phyloP scores from a whole-genome alignment of 2,113 vertebrate species.

The Lagopus leucura region DNA sequence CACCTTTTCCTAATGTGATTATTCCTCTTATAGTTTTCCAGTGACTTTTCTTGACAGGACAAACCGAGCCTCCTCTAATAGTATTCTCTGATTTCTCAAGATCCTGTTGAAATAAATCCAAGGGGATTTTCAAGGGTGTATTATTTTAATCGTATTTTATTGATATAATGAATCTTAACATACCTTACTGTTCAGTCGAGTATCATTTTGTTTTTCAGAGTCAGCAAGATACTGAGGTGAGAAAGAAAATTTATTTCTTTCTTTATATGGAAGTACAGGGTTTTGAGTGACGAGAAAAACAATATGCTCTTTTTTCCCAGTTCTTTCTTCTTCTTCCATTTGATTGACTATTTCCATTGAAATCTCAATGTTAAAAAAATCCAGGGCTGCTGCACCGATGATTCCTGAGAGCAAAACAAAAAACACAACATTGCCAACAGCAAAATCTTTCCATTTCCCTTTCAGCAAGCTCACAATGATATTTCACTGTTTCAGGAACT shows the following conservation, averaged over 20 bases:
- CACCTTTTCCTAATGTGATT: slow-evolving; percentile 80
- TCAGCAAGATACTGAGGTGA: background rate
- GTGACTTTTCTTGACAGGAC: slow-evolving; percentile 75
- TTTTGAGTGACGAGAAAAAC: slow-evolving; percentile 80
- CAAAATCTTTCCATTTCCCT: background rate
- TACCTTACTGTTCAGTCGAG: slow-evolving; percentile 73
- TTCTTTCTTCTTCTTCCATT: slow-evolving; percentile 79
- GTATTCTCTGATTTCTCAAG: slow-evolving; percentile 59
- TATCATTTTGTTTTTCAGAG: slow-evolving; percentile 19
- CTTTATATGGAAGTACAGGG: slow-evolving; percentile 65
- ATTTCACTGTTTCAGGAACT: background rate
- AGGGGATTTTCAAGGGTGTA: background rate
- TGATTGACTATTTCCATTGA: slow-evolving; percentile 83
- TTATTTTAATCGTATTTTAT: background rate
- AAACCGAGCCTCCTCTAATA: slow-evolving; percentile 32
- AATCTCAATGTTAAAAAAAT: slow-evolving; percentile 85
- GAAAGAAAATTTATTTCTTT: slow-evolving; percentile 48
- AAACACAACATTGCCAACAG: background rate
- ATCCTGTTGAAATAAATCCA: slow-evolving; percentile 58
- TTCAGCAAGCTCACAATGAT: background rate
- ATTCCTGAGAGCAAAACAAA: slow-evolving; percentile 73
- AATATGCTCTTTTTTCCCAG: slow-evolving; percentile 80
- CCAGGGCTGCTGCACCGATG: slow-evolving; percentile 79
- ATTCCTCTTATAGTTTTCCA: slow-evolving; percentile 80
- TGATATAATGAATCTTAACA: background rate